Base-by-base conservation (phyloP, 2,888 invertebrate genomes). In the Eilema depressum region DNA sequence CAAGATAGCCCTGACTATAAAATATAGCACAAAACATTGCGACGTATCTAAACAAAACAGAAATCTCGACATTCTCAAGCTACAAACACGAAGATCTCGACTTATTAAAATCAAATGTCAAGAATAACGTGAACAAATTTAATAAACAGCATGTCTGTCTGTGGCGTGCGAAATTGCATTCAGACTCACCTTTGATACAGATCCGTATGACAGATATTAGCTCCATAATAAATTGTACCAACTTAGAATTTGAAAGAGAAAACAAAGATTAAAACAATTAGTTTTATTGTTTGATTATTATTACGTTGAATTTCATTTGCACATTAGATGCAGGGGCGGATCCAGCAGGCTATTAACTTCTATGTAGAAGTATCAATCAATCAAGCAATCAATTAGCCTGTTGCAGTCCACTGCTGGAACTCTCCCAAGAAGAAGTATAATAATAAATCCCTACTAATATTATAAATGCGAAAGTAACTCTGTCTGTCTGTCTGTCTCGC, bases 151-250 rank as follows among this genome's bases (percentile, higher is more conserved):
- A 83, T 77, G 77, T 37, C 69, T 76, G 71, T 79, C 81, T 89
- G 87, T 82, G 89, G 88, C 89, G 81, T 87, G 83, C 74, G 85
- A 88, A 85, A 93, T 93, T 92, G 92, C 90, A 87, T 90, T 91
- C 85, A 84, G 60, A 78, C 79, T 77, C 79, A 82, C 85, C 82
- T 85, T 83, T 77, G 79, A 83, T 68, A 57, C 65, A 63, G 28
- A 62, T 11, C 56, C 41, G 33, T n/a, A 57, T 62, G 26, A 26
- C 68, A 63, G 62, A n/a, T 66, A 10, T 37, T 14, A 33, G 10
- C 65, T 65, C 26, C 17, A 26, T 25, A 56, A 57, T 56, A 65
- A 23, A 65, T 25, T 17, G 23, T 23, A 14, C 37, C 12, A 17
- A 41, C 41, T 17, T 41, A 14, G 17, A 57, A 37, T 33, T 11